Conservation (phyloP, 2,113 vertebrate species). For the Turnix velox region DNA sequence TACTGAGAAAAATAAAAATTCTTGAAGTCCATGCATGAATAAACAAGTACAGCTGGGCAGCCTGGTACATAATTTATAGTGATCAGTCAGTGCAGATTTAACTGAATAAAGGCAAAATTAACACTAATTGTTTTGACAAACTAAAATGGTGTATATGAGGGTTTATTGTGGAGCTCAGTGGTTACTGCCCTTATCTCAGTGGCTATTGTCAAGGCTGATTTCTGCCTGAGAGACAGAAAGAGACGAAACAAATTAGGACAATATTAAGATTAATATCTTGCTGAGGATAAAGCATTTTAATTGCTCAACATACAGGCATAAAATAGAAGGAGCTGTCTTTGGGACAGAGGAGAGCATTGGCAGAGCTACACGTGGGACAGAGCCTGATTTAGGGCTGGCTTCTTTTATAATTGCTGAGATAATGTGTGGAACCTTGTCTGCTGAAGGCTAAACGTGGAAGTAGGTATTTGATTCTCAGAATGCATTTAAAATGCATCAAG, state of each 20-base stretch:
- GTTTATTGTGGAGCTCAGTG: constrained; percentile 38
- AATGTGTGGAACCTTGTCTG: neutral
- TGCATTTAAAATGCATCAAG: neutral
- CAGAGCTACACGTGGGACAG: neutral
- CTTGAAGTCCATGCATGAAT: constrained; percentile 87
- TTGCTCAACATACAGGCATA: neutral
- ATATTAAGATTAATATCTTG: constrained; percentile 45
- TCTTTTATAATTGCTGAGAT: neutral
- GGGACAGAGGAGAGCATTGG: neutral
- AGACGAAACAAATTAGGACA: constrained; percentile 3
- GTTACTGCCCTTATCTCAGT: constrained; percentile 44
- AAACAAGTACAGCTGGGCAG: constrained; percentile 89
- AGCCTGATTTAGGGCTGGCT: neutral
- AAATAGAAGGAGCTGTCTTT: constrained; percentile 11
- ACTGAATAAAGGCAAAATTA: constrained; percentile 80
- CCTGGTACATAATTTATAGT: constrained; percentile 93
- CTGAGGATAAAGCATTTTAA: constrained; percentile 7
- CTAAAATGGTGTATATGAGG: constrained; percentile 68
- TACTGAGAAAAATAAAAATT: constrained; percentile 67
- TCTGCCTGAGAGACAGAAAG: constrained; percentile 27
- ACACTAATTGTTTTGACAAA: constrained; percentile 90
- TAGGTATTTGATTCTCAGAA: neutral
- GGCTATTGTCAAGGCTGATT: constrained; percentile 30
- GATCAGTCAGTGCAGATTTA: constrained; percentile 83
- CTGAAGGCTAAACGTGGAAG: neutral